A percentile compares a stretch with the other conserved stretches of the same genome.
phyloP scores from a whole-genome alignment of 2,113 vertebrate species.

The Holacanthus passer region DNA sequence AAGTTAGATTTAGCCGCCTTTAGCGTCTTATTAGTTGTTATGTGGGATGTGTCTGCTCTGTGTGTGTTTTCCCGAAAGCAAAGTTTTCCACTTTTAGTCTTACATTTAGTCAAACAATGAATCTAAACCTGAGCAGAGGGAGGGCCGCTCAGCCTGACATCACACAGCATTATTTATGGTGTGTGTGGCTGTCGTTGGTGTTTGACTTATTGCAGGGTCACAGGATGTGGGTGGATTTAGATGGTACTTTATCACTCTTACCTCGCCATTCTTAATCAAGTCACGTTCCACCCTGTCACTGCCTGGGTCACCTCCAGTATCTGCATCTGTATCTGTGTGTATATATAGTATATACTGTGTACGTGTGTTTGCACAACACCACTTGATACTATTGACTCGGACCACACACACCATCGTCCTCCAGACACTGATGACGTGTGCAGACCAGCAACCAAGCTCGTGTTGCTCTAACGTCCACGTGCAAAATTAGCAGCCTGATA shows the following conservation, averaged over 20 bases:
- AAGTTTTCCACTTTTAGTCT: constrained; percentile 58
- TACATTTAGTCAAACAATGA: constrained; percentile 49
- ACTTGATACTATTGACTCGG: constrained; percentile 60
- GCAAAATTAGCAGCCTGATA: constrained; percentile 3
- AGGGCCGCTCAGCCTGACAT: constrained; percentile 53
- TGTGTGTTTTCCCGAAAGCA: constrained; percentile 59
- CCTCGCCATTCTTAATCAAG: constrained; percentile 77
- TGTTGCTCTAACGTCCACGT: neutral
- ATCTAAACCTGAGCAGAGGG: constrained; percentile 53
- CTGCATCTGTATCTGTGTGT: constrained; percentile 71
- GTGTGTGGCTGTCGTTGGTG: constrained; percentile 68
- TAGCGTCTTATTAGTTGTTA: constrained; percentile 50
- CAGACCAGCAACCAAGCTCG: neutral
- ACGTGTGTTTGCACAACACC: constrained; percentile 33
- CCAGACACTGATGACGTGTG: neutral
- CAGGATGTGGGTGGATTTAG: constrained; percentile 78
- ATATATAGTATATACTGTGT: constrained; percentile 47
- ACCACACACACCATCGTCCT: constrained; percentile 58
- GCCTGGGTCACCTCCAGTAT: constrained; percentile 81
- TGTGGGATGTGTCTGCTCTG: constrained; percentile 28
- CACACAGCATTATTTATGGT: constrained; percentile 76
- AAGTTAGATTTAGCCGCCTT: constrained; percentile 42
- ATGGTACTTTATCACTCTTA: constrained; percentile 81
- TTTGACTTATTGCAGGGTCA: constrained; percentile 81
- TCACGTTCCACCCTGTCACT: constrained; percentile 75